These are phyloP conservation scores for Chaetodon auriga DNA, from an alignment of 2,113 vertebrate genomes.

Conservation along the genomic window DNA sequence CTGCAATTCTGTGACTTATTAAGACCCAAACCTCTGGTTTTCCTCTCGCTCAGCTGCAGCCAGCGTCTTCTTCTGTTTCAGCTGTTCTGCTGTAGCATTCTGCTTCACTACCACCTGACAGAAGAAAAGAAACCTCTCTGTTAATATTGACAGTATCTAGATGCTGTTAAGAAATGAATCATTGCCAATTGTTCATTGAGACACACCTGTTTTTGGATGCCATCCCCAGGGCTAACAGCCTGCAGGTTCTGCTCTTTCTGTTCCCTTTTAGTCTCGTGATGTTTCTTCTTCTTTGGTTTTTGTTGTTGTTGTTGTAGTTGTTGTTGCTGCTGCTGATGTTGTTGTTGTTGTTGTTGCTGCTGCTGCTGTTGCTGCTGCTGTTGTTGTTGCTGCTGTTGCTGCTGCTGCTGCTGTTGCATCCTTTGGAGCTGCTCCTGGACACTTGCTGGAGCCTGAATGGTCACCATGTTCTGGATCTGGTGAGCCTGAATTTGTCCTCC, in stretches of 20 bases:
- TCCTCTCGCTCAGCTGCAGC: slow-evolving; percentile 95
- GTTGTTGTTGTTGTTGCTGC: slow-evolving; percentile 56
- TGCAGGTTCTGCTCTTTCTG: slow-evolving; percentile 90
- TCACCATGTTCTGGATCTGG: slow-evolving; percentile 94
- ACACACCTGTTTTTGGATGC: slow-evolving; percentile 94
- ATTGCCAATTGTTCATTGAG: background rate
- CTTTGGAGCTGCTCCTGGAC: slow-evolving; percentile 95
- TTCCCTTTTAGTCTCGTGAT: slow-evolving; percentile 87
- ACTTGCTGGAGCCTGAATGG: slow-evolving; percentile 91
- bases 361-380: slow-evolving; percentile 45
- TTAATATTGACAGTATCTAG: background rate
- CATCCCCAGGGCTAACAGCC: slow-evolving; percentile 89
- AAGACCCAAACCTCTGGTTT: slow-evolving; percentile 82
- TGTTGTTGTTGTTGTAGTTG: background rate
- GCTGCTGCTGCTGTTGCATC: slow-evolving; percentile 91
- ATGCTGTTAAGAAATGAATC: background rate
- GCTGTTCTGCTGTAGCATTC: slow-evolving; percentile 92
- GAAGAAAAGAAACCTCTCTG: background rate
- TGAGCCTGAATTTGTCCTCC: slow-evolving; percentile 87
- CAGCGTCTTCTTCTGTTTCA: slow-evolving; percentile 94
- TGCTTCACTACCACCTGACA: slow-evolving; percentile 91
- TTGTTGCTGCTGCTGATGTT: slow-evolving; percentile 79
- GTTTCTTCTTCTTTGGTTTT: slow-evolving; percentile 86
- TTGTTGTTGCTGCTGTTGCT: slow-evolving; percentile 81
- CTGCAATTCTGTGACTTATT: background rate